Percentiles rank a stretch among this genome's conserved stretches.
Evolutionary conservation across 2,113 vertebrate species (phyloP).

Genomic region (Tachuris rubrigastra): DNA sequence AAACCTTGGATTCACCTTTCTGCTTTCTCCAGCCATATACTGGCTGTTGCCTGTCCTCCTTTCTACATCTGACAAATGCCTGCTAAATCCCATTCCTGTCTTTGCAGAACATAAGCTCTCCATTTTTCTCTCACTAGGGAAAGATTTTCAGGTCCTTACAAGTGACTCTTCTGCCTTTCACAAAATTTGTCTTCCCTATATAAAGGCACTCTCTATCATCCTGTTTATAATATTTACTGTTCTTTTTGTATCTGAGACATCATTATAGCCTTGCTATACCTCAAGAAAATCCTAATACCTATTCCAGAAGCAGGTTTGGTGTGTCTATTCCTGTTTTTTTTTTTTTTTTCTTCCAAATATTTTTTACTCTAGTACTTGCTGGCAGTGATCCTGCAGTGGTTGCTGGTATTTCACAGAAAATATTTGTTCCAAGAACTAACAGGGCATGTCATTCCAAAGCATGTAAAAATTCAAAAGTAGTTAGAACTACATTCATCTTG

Average conservation of each 20-base stretch:
- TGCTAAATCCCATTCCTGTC: background rate
- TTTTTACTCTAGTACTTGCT: background rate
- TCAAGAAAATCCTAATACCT: background rate
- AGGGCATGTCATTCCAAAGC: background rate
- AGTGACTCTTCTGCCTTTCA: background rate
- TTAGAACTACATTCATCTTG: background rate
- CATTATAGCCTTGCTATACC: background rate
- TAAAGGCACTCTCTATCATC: background rate
- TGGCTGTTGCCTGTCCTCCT: background rate
- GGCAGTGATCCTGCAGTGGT: background rate
- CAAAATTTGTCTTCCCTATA: background rate
- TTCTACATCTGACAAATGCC: background rate
- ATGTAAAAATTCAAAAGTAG: background rate
- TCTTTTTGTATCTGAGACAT: background rate
- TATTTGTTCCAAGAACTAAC: background rate
- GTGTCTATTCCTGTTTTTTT: background rate
- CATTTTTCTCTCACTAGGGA: background rate
- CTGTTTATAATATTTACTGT: background rate
- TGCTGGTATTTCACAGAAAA: background rate
- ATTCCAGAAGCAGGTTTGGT: background rate
- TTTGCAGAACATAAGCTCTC: background rate
- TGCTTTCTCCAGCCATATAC: background rate
- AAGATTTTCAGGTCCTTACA: background rate
- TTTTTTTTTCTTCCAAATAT: background rate
- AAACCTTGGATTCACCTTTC: background rate